Percentiles rank a stretch among this genome's conserved stretches.
phyloP scores from a whole-genome alignment of 2,888 invertebrate species.

The Heliconius charithonia region DNA sequence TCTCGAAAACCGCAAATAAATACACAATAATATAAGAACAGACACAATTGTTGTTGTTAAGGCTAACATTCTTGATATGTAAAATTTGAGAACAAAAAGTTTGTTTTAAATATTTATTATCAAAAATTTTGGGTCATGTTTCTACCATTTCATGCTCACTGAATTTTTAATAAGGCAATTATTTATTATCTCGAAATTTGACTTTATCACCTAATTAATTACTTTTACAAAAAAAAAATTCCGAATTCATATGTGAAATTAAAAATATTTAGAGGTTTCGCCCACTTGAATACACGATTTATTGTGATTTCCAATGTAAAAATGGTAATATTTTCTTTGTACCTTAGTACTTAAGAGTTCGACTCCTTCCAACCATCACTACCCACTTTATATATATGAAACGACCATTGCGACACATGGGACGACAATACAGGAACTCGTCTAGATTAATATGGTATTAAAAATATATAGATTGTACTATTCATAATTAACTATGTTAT shows the following conservation, averaged over 20 bases:
- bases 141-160: not conserved
- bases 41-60: not conserved
- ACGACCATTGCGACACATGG: too few relatives aligned
- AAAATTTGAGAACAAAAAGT: not conserved
- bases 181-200: not conserved
- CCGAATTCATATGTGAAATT: not conserved
- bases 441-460: too few relatives aligned
- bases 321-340: too few relatives aligned
- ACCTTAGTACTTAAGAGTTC: too few relatives aligned
- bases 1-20: conserved; percentile 32
- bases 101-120: not conserved
- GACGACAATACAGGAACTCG: too few relatives aligned
- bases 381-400: too few relatives aligned
- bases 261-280: not conserved
- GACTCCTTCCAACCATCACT: too few relatives aligned
- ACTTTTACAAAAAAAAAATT: not conserved
- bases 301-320: too few relatives aligned
- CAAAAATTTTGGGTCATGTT: not conserved
- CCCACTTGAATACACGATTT: too few relatives aligned
- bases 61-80: conserved; percentile 3
- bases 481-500: too few relatives aligned
- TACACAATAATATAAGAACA: conserved; percentile 17
- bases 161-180: not conserved
- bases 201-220: not conserved
- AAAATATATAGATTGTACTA: too few relatives aligned